phyloP scores from a whole-genome alignment of 2,888 invertebrate species.

The Eupsilia transversa region DNA sequence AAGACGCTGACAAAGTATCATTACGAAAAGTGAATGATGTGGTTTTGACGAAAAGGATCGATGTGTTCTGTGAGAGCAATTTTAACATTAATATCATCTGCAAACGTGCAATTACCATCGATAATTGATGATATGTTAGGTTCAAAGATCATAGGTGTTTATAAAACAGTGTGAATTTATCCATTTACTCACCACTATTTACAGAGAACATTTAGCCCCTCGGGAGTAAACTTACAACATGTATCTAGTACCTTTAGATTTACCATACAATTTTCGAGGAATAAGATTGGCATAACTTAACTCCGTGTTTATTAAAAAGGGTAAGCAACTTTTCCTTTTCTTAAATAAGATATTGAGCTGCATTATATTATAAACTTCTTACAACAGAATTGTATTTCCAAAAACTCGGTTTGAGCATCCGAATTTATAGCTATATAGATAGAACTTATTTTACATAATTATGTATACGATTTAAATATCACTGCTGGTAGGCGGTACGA shows the following conservation, averaged over 20 bases:
- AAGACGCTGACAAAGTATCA: not conserved
- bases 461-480: conserved; percentile 34
- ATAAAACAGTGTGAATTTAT: not conserved
- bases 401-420: not conserved
- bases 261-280: not conserved
- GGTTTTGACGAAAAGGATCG: not conserved
- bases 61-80: not conserved
- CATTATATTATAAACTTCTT: not conserved
- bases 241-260: not conserved
- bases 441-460: conserved; percentile 36
- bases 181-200: not conserved
- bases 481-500: conserved; percentile 36
- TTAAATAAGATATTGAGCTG: not conserved
- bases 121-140: conserved; percentile 20
- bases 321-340: not conserved
- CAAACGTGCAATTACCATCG: conserved; percentile 6
- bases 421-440: too few relatives aligned
- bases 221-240: not conserved
- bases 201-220: not conserved
- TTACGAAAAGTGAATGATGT: too few relatives aligned
- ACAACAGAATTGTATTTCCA: not conserved
- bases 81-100: conserved; percentile 1
- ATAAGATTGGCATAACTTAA: not conserved
- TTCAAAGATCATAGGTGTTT: conserved; percentile 27
- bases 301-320: not conserved